Percentiles rank a stretch among this genome's conserved stretches.
Conservation (phyloP, 2,888 invertebrate species). For the Eristalis intricaria region DNA sequence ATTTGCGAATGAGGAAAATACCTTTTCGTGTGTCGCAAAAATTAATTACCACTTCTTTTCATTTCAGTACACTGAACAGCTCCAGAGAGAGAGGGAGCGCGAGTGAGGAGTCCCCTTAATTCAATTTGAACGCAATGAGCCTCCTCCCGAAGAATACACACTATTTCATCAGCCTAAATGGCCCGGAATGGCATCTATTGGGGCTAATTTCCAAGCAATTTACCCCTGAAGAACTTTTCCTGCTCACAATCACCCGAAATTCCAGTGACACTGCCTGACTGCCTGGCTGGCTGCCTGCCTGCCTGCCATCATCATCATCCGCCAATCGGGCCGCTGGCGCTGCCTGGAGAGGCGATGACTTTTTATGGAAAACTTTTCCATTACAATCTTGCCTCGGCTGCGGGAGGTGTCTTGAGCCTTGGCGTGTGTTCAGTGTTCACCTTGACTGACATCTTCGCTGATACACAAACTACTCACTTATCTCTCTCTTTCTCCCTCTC, state of each 20-base stretch:
- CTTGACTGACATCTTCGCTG: conserved; percentile 29
- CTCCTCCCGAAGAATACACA: background rate
- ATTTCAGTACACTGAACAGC: background rate
- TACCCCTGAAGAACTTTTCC: conserved; percentile 61
- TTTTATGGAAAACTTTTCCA: conserved; percentile 60
- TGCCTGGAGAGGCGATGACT: conserved; percentile 24
- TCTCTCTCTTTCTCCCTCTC: conserved; percentile 1
- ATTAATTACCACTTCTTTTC: conserved; percentile 54
- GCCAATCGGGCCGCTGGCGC: conserved; percentile 23
- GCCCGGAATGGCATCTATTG: conserved; percentile 63
- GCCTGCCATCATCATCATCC: background rate
- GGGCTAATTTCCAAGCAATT: conserved; percentile 69
- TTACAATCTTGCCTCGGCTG: conserved; percentile 57
- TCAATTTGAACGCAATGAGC: conserved; percentile 33
- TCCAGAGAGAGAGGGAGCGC: background rate
- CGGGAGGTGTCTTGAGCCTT: background rate
- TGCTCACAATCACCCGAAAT: conserved; percentile 39
- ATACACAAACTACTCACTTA: conserved; percentile 55
- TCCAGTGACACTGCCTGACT: conserved; percentile 16
- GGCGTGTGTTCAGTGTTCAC: background rate
- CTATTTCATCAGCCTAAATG: conserved; percentile 61
- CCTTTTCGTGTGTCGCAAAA: conserved; percentile 17
- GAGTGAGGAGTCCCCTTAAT: conserved; percentile 15
- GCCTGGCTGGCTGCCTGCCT: too few species aligned
- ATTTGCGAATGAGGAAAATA: conserved; percentile 19